Evolutionary conservation across 2,113 vertebrate genomes (phyloP).

Genomic region (Poeciliopsis occidentalis): DNA sequence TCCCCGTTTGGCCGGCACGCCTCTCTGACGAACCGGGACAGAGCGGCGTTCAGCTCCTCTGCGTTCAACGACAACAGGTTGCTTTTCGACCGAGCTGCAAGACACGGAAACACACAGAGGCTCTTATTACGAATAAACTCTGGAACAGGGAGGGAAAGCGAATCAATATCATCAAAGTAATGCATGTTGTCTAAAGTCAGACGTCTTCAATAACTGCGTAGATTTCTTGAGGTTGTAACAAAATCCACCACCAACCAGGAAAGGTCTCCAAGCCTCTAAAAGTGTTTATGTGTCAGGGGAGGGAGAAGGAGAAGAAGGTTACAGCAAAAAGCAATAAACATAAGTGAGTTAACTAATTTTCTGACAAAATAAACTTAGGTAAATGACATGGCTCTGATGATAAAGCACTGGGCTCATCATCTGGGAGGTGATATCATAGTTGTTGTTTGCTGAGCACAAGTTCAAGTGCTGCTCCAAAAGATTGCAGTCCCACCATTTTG

Average conservation of each 20-base stretch:
- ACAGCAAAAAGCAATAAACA: background rate
- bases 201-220: too few species aligned
- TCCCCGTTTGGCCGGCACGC: conserved; percentile 91
- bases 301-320: background rate
- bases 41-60: conserved; percentile 84
- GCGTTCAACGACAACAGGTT: conserved; percentile 87
- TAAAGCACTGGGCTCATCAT: too few species aligned
- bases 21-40: conserved; percentile 91
- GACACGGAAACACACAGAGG: conserved; percentile 54
- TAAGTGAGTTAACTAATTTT: background rate
- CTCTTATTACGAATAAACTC: background rate
- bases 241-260: background rate
- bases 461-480: too few species aligned
- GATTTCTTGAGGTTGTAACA: too few species aligned
- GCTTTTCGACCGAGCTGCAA: conserved; percentile 85
- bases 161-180: background rate
- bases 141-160: background rate
- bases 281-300: background rate
- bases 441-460: too few species aligned
- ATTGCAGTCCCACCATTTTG: too few species aligned
- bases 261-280: background rate
- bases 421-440: too few species aligned
- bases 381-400: background rate
- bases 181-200: too few species aligned
- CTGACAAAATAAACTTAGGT: background rate